Conservation (phyloP, 2,797 vertebrate genomes). For the Falco concolor region DNA sequence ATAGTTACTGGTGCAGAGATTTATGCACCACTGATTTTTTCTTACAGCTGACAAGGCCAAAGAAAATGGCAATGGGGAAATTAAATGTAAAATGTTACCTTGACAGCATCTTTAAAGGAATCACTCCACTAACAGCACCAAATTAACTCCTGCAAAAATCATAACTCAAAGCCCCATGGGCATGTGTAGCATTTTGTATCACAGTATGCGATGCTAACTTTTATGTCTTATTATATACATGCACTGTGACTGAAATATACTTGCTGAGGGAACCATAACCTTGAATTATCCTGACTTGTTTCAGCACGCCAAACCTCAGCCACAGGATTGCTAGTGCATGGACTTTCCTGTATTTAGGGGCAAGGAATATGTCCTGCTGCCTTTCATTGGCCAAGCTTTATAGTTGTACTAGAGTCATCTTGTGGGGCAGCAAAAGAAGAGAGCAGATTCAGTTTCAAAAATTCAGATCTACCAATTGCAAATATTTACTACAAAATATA, state of each 20-base stretch:
- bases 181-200: neutral
- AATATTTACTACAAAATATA: neutral
- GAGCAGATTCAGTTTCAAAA: neutral
- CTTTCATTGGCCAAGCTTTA: neutral
- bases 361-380: neutral
- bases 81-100: conserved; percentile 37
- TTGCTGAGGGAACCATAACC: conserved; percentile 12
- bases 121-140: neutral
- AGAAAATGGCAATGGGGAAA: neutral
- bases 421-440: neutral
- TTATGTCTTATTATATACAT: neutral
- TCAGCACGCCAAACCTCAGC: neutral
- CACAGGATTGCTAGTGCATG: neutral
- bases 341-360: neutral
- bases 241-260: neutral
- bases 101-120: conserved; percentile 11
- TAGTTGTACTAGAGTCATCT: neutral
- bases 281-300: conserved; percentile 30
- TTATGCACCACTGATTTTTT: conserved; percentile 14
- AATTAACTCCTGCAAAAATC: conserved; percentile 31
- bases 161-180: neutral
- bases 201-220: neutral
- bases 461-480: neutral
- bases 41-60: conserved; percentile 12
- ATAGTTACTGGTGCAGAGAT: neutral